Evolutionary conservation across 2,113 vertebrate genomes (phyloP).

Genomic region (Hippolais icterina): DNA sequence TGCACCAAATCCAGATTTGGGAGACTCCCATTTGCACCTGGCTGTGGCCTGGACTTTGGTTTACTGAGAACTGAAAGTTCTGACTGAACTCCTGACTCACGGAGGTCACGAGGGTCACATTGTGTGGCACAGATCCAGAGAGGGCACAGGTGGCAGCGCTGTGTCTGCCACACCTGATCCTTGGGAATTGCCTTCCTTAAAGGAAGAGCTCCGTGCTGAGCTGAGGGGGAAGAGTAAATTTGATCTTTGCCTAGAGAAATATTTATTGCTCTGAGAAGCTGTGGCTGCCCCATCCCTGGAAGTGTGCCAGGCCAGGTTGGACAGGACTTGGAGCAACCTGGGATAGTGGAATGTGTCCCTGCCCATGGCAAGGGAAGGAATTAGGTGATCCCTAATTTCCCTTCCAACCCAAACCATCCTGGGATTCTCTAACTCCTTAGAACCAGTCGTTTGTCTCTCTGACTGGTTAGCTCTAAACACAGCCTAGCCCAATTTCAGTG

Average conservation of each 20-base stretch:
- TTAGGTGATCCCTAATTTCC: not conserved
- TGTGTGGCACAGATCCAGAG: not conserved
- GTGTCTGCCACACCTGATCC: not conserved
- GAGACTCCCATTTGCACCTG: not conserved
- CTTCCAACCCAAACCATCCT: not conserved
- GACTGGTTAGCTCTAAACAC: not conserved
- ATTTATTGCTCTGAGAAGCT: not conserved
- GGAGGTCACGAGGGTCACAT: not conserved
- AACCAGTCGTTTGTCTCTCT: not conserved
- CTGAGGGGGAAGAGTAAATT: not conserved
- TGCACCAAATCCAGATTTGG: not conserved
- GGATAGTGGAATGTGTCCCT: not conserved
- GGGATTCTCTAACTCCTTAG: not conserved
- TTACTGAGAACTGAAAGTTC: not conserved
- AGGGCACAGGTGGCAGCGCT: not conserved
- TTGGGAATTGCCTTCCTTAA: not conserved
- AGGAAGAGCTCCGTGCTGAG: accelerated
- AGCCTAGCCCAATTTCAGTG: not conserved
- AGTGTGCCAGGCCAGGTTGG: not conserved
- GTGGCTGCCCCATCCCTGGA: not conserved
- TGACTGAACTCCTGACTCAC: not conserved
- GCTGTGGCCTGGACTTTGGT: not conserved
- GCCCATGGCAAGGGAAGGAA: not conserved
- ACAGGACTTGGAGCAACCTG: not conserved
- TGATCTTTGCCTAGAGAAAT: not conserved